Evolutionary conservation across 1,140 invertebrate genomes (phyloP).

Genomic region (Diorhabda elongata): DNA sequence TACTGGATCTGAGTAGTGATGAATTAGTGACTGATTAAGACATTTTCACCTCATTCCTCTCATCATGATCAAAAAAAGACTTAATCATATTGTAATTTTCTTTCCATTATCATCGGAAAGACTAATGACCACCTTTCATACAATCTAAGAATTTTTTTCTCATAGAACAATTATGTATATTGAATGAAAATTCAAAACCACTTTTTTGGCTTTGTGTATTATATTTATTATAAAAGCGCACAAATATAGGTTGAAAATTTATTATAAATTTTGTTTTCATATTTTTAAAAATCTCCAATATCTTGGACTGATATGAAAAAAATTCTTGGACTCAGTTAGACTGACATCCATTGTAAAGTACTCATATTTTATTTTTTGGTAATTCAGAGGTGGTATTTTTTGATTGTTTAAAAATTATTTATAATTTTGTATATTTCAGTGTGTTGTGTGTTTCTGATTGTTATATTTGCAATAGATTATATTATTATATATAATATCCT

Average conservation of each 20-base stretch:
- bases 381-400: not conserved
- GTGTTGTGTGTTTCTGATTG: conserved; percentile 27
- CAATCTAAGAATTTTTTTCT: conserved; percentile 1
- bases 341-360: not conserved
- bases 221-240: too few relatives aligned
- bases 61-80: conserved; percentile 10
- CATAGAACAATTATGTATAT: not conserved
- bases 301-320: not conserved
- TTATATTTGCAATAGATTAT: conserved; percentile 23
- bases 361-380: conserved; percentile 7
- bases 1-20: conserved; percentile 58
- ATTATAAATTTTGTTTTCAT: not conserved
- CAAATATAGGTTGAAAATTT: not conserved
- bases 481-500: conserved; percentile 19
- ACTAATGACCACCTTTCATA: conserved; percentile 10
- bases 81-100: not conserved
- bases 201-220: too few relatives aligned
- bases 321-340: not conserved
- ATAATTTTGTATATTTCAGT: conserved; percentile 19
- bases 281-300: not conserved
- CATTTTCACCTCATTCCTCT: conserved; percentile 14
- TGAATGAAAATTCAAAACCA: too few relatives aligned
- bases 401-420: conserved; percentile 15
- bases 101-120: conserved; percentile 11
- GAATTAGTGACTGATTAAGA: conserved; percentile 32